These are phyloP conservation scores for Drosophila testacea DNA, from an alignment of 2,888 invertebrate species.

Conservation along the genomic window DNA sequence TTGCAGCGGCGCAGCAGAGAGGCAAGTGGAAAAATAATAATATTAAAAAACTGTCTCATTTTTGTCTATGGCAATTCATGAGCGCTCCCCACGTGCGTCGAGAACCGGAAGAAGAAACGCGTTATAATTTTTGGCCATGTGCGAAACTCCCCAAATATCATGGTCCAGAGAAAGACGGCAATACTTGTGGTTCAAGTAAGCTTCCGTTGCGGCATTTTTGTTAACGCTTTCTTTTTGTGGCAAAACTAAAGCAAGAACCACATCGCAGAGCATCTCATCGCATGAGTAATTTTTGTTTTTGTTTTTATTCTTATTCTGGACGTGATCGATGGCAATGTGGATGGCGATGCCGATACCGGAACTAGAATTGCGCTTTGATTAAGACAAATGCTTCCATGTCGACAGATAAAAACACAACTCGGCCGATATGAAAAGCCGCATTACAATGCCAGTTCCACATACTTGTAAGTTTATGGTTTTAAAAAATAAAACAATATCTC, in stretches of 20 bases:
- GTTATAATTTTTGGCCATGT: constrained; percentile 8
- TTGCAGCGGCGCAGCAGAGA: background rate
- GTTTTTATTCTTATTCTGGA: constrained; percentile 22
- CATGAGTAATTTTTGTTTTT: constrained; percentile 46
- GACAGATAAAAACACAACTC: constrained; percentile 28
- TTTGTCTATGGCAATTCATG: constrained; percentile 35
- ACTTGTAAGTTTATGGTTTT: background rate
- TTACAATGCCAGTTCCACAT: constrained; percentile 27
- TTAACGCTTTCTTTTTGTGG: constrained; percentile 9
- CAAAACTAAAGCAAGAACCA: background rate
- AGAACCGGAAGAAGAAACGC: constrained; percentile 42
- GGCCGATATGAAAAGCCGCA: constrained; percentile 16
- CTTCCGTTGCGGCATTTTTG: constrained; percentile 44
- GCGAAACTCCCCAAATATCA: constrained; percentile 1
- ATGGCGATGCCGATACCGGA: constrained; percentile 46
- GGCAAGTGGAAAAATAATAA: constrained; percentile 1
- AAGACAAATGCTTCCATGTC: constrained; percentile 48
- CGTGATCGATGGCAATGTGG: constrained; percentile 50
- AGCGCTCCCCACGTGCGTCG: constrained; percentile 42
- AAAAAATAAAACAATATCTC: too few relatives aligned
- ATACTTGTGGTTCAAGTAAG: constrained; percentile 4
- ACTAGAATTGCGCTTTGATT: constrained; percentile 45
- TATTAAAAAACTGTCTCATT: constrained; percentile 27
- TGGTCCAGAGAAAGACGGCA: constrained; percentile 44
- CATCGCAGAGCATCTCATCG: constrained; percentile 8